Base-by-base conservation (phyloP, 2,888 invertebrate species). In the Cerastis rubricosa region DNA sequence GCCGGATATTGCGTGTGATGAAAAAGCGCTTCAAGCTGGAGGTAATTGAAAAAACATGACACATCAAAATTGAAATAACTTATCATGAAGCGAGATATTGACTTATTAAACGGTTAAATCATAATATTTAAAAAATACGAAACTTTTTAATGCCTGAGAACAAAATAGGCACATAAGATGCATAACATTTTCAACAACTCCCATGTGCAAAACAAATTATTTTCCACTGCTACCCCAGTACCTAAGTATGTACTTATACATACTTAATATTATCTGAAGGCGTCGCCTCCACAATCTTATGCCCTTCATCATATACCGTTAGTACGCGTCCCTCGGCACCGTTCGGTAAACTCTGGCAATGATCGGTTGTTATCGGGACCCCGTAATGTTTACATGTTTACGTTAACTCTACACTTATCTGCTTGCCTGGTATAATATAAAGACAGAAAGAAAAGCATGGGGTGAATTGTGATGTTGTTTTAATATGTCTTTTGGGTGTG, bases 241-340 rank as follows among this genome's bases (percentile, higher is more conserved):
- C n/a, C n/a, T n/a, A n/a, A n/a, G n/a, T n/a, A n/a, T n/a, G n/a
- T n/a, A n/a, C n/a, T 22, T 69, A 66, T 69, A 49, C 40, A 54
- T 67, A 83, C 78, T 83, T 83, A 63, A 83, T 57, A 61, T 78
- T 85, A 83, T 83, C 83, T 74, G 35, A 22, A 51, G 14, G 57
- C 64, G 63, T 67, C 72, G 70, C 47, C 63, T 57, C 25, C 68
- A 35, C 82, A 81, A 83, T 83, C 85, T 83, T 59, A 61, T 71
- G 61, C 64, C 69, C 74, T 83, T 68, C 73, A 86, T 83, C 84
- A 78, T 77, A 64, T 59, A 75, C 71, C 57, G 80, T 61, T 59
- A 68, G 59, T 22, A 81, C 25, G 77, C 71, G 69, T 78, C 78
- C 72, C 83, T 78, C 79, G 86, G 63, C 65, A 25, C 43, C 47